Percentiles rank a stretch among this genome's conserved stretches.
Conservation (phyloP, 2,888 invertebrate species). For the Parnassius smintheus region DNA sequence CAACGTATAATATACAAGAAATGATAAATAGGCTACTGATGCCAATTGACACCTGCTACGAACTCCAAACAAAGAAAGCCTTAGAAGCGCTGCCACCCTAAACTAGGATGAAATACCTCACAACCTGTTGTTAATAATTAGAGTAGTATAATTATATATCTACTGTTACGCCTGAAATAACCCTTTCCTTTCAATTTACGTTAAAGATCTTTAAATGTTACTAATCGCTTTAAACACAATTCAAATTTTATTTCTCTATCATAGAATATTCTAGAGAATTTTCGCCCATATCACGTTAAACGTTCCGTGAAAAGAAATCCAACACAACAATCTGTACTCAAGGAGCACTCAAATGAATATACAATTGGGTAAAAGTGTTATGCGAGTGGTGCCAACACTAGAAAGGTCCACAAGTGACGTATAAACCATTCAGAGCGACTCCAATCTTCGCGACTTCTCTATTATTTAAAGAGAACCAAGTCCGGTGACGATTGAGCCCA, state of each 20-base stretch:
- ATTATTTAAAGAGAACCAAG: constrained; percentile 76
- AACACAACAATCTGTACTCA: constrained; percentile 41
- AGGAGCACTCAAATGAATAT: constrained; percentile 67
- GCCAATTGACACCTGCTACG: no score
- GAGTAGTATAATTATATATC: no score
- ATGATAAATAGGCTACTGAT: no score
- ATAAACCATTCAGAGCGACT: constrained; percentile 76
- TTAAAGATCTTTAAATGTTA: no score
- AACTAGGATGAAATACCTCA: no score
- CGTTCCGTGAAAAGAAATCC: constrained; percentile 11
- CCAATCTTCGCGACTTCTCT: constrained; percentile 77
- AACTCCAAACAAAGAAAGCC: no score
- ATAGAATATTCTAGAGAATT: constrained; percentile 20
- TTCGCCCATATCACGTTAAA: constrained; percentile 17
- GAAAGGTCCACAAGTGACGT: constrained; percentile 75
- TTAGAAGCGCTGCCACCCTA: no score
- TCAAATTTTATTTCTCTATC: neutral
- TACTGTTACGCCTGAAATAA: no score
- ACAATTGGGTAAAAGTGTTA: constrained; percentile 67
- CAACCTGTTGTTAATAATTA: no score
- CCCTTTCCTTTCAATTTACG: no score
- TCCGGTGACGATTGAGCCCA: constrained; percentile 59
- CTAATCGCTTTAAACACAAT: no score
- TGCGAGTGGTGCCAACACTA: constrained; percentile 60
- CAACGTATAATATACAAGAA: no score